Conservation (phyloP, 2,888 invertebrate genomes). For the Leptinotarsa rubiginosa region DNA sequence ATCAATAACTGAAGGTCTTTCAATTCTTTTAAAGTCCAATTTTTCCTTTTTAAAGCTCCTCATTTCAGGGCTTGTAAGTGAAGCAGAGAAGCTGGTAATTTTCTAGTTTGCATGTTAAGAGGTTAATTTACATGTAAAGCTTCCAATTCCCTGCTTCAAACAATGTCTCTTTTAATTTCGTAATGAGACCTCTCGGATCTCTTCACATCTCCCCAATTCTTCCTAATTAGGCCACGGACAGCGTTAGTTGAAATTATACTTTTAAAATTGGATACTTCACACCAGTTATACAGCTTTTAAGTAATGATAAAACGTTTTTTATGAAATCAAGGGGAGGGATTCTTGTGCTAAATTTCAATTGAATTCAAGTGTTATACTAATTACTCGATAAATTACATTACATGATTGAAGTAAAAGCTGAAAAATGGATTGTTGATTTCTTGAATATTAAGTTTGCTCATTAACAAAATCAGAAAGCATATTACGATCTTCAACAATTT, state of each 20-base stretch:
- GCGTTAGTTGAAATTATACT: slow-evolving; percentile 56
- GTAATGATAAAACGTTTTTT: background rate
- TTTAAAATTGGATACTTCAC: slow-evolving; percentile 44
- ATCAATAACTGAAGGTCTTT: slow-evolving; percentile 32
- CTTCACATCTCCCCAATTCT: slow-evolving; percentile 44
- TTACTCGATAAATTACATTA: no score
- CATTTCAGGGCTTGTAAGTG: slow-evolving; percentile 50
- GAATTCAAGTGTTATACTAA: no score
- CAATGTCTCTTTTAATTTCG: slow-evolving; percentile 66
- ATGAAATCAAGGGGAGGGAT: background rate
- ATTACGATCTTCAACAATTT: no score
- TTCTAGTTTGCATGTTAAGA: slow-evolving; percentile 66
- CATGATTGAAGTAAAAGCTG: no score
- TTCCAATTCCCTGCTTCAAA: slow-evolving; percentile 62
- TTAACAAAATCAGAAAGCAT: no score
- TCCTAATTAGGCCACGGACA: slow-evolving; percentile 58
- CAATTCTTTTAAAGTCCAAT: slow-evolving; percentile 39
- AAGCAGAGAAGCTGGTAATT: slow-evolving; percentile 62
- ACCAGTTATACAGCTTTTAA: slow-evolving; percentile 28
- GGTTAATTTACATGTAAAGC: slow-evolving; percentile 66
- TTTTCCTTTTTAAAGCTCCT: slow-evolving; percentile 39
- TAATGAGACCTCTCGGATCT: slow-evolving; percentile 60
- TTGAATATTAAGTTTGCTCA: no score
- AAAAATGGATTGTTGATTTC: no score
- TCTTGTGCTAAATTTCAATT: no score